phyloP scores from a whole-genome alignment of 2,113 vertebrate genomes.

The Cavia aperea region DNA sequence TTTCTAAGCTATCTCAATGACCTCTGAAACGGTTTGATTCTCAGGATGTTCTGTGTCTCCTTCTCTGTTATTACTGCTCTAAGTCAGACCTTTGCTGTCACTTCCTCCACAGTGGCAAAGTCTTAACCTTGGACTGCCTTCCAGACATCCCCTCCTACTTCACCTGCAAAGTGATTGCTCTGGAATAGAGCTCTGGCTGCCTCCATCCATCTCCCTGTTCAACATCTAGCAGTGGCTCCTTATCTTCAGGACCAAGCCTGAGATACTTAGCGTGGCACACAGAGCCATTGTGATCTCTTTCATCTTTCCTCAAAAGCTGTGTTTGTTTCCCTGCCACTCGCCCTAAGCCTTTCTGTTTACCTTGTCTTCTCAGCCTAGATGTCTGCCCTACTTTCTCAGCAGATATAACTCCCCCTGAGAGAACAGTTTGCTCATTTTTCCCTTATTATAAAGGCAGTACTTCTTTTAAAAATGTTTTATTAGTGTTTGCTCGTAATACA shows the following conservation, averaged over 20 bases:
- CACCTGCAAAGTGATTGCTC: not conserved
- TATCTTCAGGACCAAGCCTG: not conserved
- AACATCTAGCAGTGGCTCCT: not conserved
- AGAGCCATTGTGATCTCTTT: not conserved
- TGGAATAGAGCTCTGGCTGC: not conserved
- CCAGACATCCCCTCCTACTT: no score
- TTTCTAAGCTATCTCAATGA: not conserved
- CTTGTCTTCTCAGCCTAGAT: not conserved
- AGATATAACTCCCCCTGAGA: constrained; percentile 1
- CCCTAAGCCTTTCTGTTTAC: not conserved
- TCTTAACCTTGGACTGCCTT: not conserved
- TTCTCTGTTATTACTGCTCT: not conserved
- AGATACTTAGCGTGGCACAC: not conserved
- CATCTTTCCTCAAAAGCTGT: not conserved
- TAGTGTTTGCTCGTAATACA: not conserved
- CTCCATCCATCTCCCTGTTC: not conserved
- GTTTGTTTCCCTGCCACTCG: no score
- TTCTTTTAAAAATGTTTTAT: not conserved
- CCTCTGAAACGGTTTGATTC: not conserved
- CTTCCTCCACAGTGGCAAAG: not conserved
- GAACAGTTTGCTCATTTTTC: not conserved
- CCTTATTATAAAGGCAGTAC: not conserved
- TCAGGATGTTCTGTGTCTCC: not conserved
- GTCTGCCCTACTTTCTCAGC: not conserved
- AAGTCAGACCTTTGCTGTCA: not conserved